Evolutionary conservation across 2,797 vertebrate species (phyloP).

Genomic region (Simalia tracyae): DNA sequence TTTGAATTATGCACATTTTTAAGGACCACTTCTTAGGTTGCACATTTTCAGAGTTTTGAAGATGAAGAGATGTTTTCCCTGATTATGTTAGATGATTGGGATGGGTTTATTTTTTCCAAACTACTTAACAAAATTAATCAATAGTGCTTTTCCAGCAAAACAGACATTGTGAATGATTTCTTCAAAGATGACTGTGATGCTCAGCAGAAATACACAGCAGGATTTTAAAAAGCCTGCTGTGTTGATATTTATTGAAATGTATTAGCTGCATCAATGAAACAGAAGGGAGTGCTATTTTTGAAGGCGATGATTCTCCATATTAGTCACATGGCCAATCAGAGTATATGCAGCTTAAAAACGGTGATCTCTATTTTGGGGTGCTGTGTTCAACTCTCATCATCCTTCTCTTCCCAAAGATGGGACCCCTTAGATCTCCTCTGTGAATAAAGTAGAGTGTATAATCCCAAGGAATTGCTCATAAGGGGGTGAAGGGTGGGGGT

Average conservation of each 20-base stretch:
- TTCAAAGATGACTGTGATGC: not conserved
- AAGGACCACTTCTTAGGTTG: not conserved
- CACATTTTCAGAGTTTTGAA: rapidly evolving
- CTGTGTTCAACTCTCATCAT: not conserved
- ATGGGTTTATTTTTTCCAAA: not conserved
- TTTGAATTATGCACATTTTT: not conserved
- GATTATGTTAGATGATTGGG: not conserved
- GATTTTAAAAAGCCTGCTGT: not conserved
- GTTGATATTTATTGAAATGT: not conserved
- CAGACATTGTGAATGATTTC: not conserved
- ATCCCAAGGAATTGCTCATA: not conserved
- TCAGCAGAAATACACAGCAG: not conserved
- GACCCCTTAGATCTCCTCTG: not conserved
- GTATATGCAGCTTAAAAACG: not conserved
- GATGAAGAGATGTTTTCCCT: not conserved
- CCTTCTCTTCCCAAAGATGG: not conserved
- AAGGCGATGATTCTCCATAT: not conserved
- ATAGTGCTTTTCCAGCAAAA: not conserved
- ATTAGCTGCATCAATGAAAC: not conserved
- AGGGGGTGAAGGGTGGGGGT: not conserved
- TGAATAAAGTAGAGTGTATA: not conserved
- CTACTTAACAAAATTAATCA: not conserved
- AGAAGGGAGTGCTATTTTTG: not conserved
- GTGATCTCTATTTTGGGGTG: not conserved
- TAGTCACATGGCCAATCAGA: not conserved